Base-by-base conservation (phyloP, 2,888 invertebrate genomes). In the Entomobrya proxima region DNA sequence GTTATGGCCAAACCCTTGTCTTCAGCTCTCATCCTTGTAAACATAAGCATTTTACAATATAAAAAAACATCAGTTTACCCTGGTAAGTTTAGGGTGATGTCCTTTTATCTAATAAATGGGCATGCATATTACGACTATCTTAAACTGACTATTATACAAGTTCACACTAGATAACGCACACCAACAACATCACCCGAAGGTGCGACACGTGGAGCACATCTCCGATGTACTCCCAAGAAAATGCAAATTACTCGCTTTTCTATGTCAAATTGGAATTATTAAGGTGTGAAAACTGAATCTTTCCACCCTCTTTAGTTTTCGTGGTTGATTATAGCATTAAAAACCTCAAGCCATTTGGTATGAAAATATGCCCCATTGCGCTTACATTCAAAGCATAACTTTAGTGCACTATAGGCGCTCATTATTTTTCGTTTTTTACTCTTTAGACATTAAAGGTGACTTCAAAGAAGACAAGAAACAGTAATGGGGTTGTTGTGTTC, bases 241-340 rank as follows among this genome's bases (percentile, higher is more conserved):
- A 84, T 84, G 84, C 84, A 84, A 84, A 84, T 84, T 84, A 83
- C 75, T 77, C 58, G 69, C 40, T 77, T 76, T 77, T 72, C 84
- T 77, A 77, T 77, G 84, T 84, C 84, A 84, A 84, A 84, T 77
- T 84, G 69, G 84, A 77, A 77, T 84, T 84, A 83, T 67, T 67
- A 84, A 84, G 84, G 84, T 84, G 84, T 84, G 84, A 84, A 84
- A 84, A 84, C 77, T 69, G 69, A 77, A 47, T 77, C 58, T 83
- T 58, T 84, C 69, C 77, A 52, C 55, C 84, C 58, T 40, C 77
- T 84, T 72, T 69, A 27, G 72, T 47, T 69, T 44, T 77, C 44
- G 18, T 61, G 32, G 35, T 37, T 82, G 76, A 74, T 32, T 52
- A 82, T 21, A 58, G 35, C 50, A 77, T 37, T n/a, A n/a, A n/a